Conservation (phyloP, 2,113 vertebrate species). For the Candoia aspera region DNA sequence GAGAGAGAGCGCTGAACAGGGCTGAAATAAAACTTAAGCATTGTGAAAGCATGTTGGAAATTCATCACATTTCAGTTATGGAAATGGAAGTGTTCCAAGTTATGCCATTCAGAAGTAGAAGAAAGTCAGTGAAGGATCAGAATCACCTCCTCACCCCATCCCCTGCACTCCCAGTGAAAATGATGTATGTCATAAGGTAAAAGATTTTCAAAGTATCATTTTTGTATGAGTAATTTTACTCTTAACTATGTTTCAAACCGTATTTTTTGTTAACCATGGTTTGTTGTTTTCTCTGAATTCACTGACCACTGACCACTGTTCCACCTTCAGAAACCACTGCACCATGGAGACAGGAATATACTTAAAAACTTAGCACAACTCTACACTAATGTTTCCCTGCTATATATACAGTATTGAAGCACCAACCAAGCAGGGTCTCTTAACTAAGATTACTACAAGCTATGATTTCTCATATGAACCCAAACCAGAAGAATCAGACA, state of each 20-base stretch:
- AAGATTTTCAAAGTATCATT: constrained; percentile 69
- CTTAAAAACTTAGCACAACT: background rate
- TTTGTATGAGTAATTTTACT: constrained; percentile 54
- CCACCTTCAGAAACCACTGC: background rate
- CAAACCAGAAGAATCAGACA: background rate
- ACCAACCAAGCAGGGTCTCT: background rate
- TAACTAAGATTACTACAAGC: background rate
- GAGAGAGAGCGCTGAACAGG: background rate
- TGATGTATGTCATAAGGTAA: constrained; percentile 67
- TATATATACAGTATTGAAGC: background rate
- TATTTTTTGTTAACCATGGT: background rate
- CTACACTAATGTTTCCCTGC: background rate
- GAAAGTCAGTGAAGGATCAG: constrained; percentile 69
- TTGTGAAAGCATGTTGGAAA: constrained; percentile 70
- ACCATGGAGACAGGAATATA: background rate
- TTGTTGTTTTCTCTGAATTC: background rate
- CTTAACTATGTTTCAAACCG: background rate
- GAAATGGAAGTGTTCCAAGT: constrained; percentile 72
- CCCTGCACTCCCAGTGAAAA: constrained; percentile 55
- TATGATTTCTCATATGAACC: background rate
- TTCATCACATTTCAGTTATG: constrained; percentile 61
- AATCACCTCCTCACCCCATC: background rate
- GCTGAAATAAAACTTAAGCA: constrained; percentile 52
- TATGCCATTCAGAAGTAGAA: constrained; percentile 73
- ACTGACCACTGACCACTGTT: background rate